phyloP scores from a whole-genome alignment of 2,888 invertebrate species.

The Melitaea athalia region DNA sequence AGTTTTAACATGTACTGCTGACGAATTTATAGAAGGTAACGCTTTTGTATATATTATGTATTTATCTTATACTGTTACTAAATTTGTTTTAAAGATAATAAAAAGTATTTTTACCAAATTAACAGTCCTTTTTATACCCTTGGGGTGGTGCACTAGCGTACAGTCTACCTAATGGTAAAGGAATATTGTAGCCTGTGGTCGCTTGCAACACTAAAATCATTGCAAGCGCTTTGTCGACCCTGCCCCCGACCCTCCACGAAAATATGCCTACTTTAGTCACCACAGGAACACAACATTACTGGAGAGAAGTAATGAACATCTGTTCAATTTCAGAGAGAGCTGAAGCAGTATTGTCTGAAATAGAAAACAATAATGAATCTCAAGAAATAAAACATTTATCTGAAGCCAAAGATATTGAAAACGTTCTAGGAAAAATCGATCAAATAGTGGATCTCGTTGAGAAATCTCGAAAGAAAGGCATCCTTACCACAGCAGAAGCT shows the following conservation, averaged over 20 bases:
- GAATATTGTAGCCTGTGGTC: too few relatives aligned
- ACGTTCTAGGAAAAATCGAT: slow-evolving; percentile 48
- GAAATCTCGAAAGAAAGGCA: slow-evolving; percentile 39
- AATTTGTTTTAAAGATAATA: background rate
- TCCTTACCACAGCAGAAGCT: slow-evolving; percentile 44
- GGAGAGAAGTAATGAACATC: too few relatives aligned
- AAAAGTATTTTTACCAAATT: background rate
- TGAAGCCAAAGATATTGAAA: slow-evolving; percentile 39
- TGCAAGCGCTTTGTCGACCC: too few relatives aligned
- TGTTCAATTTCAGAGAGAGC: background rate
- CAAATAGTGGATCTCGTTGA: slow-evolving; percentile 36
- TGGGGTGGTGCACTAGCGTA: too few relatives aligned
- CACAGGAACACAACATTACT: too few relatives aligned
- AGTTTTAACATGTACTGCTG: background rate
- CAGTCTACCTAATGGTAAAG: too few relatives aligned
- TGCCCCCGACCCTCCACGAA: too few relatives aligned
- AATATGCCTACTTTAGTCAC: too few relatives aligned
- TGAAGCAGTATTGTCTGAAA: background rate
- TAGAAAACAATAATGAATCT: background rate
- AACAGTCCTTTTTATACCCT: too few relatives aligned
- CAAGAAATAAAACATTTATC: background rate
- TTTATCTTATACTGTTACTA: background rate
- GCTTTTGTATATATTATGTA: background rate
- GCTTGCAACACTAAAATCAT: too few relatives aligned
- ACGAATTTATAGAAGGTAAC: slow-evolving; percentile 5